Evolutionary conservation across 2,888 invertebrate species (phyloP).

Genomic region (Leptinotarsa rubiginosa): DNA sequence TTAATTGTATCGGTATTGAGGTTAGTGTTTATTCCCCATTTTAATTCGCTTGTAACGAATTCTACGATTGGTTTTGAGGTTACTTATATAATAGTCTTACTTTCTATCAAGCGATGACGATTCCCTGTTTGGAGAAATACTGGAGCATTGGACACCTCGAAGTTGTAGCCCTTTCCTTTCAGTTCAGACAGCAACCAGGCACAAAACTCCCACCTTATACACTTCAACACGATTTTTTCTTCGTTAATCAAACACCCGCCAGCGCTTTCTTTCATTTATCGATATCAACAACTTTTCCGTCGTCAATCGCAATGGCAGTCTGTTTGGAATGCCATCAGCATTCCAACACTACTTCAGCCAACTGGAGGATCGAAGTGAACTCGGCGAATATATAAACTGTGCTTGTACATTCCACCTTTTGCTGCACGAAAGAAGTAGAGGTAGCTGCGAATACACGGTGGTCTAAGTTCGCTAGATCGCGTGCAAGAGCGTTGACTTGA

Average conservation of each 20-base stretch:
- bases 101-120: neutral
- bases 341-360: conserved; percentile 48
- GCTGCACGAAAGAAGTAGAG: conserved; percentile 40
- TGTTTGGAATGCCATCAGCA: conserved; percentile 45
- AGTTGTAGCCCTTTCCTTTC: neutral
- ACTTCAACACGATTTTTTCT: neutral
- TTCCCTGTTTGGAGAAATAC: neutral
- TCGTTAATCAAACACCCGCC: neutral
- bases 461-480: conserved; percentile 13
- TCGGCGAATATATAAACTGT: conserved; percentile 36
- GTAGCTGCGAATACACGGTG: conserved; percentile 39
- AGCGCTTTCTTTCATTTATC: conserved; percentile 23
- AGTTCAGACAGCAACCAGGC: neutral
- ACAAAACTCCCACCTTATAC: neutral
- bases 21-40: conserved; percentile 5
- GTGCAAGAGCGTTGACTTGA: neutral
- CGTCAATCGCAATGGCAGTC: conserved; percentile 37
- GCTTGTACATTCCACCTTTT: conserved; percentile 39
- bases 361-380: conserved; percentile 38
- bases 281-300: conserved; percentile 22
- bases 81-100: conserved; percentile 11
- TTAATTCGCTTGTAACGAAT: neutral
- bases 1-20: conserved; percentile 3
- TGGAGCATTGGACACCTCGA: neutral
- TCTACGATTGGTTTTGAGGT: neutral